Evolutionary conservation across 2,888 invertebrate species (phyloP).

Genomic region (Pristionchus maxplancki): DNA sequence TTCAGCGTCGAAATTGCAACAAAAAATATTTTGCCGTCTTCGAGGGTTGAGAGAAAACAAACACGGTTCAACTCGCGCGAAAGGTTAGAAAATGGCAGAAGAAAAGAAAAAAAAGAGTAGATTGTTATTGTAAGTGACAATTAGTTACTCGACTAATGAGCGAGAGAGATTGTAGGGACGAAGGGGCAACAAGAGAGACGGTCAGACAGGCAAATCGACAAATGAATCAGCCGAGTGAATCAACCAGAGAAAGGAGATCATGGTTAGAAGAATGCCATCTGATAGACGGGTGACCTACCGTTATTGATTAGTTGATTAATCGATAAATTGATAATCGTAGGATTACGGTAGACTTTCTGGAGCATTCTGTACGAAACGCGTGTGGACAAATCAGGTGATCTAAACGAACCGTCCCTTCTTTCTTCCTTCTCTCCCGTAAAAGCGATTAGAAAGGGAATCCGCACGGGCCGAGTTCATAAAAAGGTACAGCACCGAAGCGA

Average conservation of each 20-base stretch:
- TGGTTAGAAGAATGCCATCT: background rate
- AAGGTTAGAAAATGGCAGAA: background rate
- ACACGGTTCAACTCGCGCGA: background rate
- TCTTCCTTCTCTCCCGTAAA: background rate
- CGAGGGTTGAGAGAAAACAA: background rate
- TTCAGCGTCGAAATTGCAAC: background rate
- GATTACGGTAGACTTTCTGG: too few species aligned
- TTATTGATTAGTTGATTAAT: background rate
- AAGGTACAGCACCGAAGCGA: background rate
- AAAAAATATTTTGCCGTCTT: background rate
- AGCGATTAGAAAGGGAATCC: slow-evolving; percentile 27
- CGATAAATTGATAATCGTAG: too few species aligned
- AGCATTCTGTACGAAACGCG: too few species aligned
- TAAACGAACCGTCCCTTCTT: background rate
- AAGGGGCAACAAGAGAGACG: background rate
- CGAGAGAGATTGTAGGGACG: background rate
- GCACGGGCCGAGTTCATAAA: background rate
- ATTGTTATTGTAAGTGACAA: too few species aligned
- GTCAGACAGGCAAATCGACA: background rate
- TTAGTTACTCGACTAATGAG: too few species aligned
- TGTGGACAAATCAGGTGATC: background rate
- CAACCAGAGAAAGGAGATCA: background rate
- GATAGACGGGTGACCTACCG: background rate
- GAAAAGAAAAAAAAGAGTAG: too few species aligned
- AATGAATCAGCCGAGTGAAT: slow-evolving; percentile 11